Conservation (phyloP, 1,140 invertebrate genomes). For the Drosophila varians region DNA sequence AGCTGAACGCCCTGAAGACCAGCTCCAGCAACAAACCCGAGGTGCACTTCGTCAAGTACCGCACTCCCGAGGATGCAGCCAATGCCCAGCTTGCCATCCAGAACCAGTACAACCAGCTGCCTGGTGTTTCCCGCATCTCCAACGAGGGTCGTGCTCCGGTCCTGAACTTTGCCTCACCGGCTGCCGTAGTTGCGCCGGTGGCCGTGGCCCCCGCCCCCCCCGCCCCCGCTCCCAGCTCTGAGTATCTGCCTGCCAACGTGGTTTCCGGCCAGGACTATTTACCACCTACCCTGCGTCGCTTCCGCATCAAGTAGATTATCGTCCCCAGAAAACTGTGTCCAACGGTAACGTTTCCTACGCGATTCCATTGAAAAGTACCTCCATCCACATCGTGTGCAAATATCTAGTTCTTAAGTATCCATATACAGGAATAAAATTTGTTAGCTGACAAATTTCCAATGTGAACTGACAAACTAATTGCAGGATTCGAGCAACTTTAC, state of each 20-base stretch:
- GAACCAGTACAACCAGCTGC: constrained; percentile 69
- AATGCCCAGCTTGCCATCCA: constrained; percentile 72
- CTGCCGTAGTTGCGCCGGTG: background rate
- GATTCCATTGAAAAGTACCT: constrained; percentile 25
- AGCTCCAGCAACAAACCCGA: constrained; percentile 65
- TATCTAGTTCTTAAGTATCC: constrained; percentile 52
- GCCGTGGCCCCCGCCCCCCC: constrained; percentile 7
- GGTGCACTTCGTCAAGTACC: constrained; percentile 74
- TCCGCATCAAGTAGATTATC: constrained; percentile 58
- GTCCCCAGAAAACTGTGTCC: background rate
- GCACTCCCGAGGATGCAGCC: constrained; percentile 65
- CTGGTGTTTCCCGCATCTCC: constrained; percentile 63
- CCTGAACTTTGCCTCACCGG: constrained; percentile 62
- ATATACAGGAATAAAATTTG: constrained; percentile 66
- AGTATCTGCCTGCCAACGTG: constrained; percentile 62
- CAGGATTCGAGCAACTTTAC: constrained; percentile 26
- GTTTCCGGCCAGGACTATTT: constrained; percentile 60
- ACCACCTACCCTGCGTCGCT: constrained; percentile 69
- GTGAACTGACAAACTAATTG: constrained; percentile 47
- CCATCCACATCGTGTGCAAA: constrained; percentile 34
- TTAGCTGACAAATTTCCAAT: constrained; percentile 24
- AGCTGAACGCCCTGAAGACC: constrained; percentile 64
- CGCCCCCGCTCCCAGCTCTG: constrained; percentile 23
- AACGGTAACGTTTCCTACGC: constrained; percentile 65
- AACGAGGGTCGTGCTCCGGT: constrained; percentile 73